Evolutionary conservation across 2,797 vertebrate species (phyloP), one percentile per base, ranked within the genome.

Genomic region (Decapterus maruadsi): DNA sequence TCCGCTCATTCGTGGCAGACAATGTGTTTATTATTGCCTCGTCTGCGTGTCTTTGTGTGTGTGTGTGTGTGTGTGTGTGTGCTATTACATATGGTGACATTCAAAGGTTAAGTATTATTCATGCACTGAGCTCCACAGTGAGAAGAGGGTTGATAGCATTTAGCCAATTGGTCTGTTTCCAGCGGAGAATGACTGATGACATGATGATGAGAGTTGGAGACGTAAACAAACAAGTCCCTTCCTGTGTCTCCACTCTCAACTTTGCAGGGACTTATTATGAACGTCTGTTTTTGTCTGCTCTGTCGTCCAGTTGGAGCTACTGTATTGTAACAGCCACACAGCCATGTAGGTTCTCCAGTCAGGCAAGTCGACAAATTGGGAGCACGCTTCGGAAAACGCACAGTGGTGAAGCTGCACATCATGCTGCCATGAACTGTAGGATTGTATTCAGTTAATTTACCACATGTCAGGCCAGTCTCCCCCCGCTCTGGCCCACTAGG

Each of bases 101-200:
- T 56, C 53, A 77, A 46, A 77, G 80, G 73, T 77, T 77, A 77
- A 73, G 77, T 86, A 31, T 76, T 70, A 81, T 74, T 76, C 45
- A 65, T 60, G 62, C 57, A n/a, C 54, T 45, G 42, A 77, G 36
- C 73, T 68, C 43, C 50, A 29, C 65, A 45, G 61, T 26, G 55
- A 72, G 63, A 54, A 17, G 42, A 59, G 69, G 63, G 51, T 69
- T 73, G 62, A 48, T 38, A 51, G 45, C 54, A 2, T 82, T 76
- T 67, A 61, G 64, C 59, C 29, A 40, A 56, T 72, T 72, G 75
- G 59, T 69, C 57, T 51, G 63, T 71, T 77, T 82, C 53, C 66
- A 86, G 60, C 63, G 8, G 48, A 1, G 58, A 72, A 42, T 51
- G 59, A 66, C 57, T 72, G 69, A 80, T 71, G 58, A 78, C 68